Base-by-base conservation (phyloP, 2,797 vertebrate genomes). In the Sebastes taczanowskii region DNA sequence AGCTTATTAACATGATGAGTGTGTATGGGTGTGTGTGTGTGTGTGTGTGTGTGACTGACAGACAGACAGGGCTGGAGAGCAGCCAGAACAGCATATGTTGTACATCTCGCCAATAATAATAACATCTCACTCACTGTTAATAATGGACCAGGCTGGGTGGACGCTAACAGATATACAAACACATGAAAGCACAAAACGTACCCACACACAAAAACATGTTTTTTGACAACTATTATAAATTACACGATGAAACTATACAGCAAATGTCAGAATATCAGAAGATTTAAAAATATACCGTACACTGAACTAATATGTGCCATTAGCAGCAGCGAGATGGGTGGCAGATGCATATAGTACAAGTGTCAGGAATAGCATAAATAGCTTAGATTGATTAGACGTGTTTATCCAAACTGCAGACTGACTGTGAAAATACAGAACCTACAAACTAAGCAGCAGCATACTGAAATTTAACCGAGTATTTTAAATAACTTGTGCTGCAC, bases 101-200 rank as follows among this genome's bases (percentile, higher is more conserved):
- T 74, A 92, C 91, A 94, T 94, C 88, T 92, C 83, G 84, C 90
- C 90, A 92, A 94, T 95, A 95, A 96, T 92, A 95, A 95, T 93
- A 92, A 86, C 87, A 93, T 94, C 90, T 94, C 92, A 88, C 86
- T 94, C 88, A 91, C 91, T 90, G 91, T 93, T 95, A 95, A 94
- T 91, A 92, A 95, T 92, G 91, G 93, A 90, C 84, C 90, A 82
- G 90, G 86, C 86, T 89, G 89, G 52, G 76, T 82, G 75, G 78
- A 91, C 58, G 22, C 68, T 65, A 74, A 87, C 71, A 81, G 16
- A 38, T 38, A 69, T 78, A 84, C 70, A 29, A 72, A 76, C 35
- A 70, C 66, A 38, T 11, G 20, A 61, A 71, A 22, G 53, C 68
- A 66, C 74, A 38, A 89, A 68, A 75, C 71, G 60, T 32, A 59